Evolutionary conservation across 2,888 invertebrate genomes (phyloP), one percentile per base, ranked within the genome.

Genomic region (Drosophila setosimentum): DNA sequence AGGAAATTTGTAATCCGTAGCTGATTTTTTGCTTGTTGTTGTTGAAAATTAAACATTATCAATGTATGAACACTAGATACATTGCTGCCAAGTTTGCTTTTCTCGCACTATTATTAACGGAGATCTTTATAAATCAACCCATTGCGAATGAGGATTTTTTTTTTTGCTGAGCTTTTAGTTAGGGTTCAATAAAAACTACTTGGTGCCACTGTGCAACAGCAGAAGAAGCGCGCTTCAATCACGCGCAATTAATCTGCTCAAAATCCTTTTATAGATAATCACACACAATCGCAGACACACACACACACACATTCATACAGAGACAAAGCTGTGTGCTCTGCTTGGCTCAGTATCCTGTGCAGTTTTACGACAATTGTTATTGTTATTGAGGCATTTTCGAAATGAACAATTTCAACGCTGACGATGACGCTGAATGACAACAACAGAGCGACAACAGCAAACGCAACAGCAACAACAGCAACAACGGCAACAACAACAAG

Each of bases 201-300:
- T 69, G 27, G 62, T 27, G 69, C 74, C 89, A 89, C 67, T 80
- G 89, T 87, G 73, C 72, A 68, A 75, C 53, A 80, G 67, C 30
- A 85, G 55, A 82, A 80, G 66, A 80, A 78, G 85, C 74, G 82
- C 80, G 78, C 89, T 89, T 85, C 89, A 85, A 85, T 85, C 85
- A 85, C 89, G 82, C 89, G 80, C 91, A 89, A 88, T 88, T 90
- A 90, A 88, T 91, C 87, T 88, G 91, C 90, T 89, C 87, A 68
- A 87, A 88, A 88, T 88, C 89, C 88, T 90, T 90, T 90, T 88
- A 90, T 89, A 90, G 89, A 89, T 89, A 90, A 88, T 87, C 89
- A 76, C 77, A 84, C 86, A 88, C 86, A 80, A 79, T 79, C 79
- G 69, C 70, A 76, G 74, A 63, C 60, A 65, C 40, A 68, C 61